Conservation (phyloP, 2,797 vertebrate species). For the Avahi laniger region DNA sequence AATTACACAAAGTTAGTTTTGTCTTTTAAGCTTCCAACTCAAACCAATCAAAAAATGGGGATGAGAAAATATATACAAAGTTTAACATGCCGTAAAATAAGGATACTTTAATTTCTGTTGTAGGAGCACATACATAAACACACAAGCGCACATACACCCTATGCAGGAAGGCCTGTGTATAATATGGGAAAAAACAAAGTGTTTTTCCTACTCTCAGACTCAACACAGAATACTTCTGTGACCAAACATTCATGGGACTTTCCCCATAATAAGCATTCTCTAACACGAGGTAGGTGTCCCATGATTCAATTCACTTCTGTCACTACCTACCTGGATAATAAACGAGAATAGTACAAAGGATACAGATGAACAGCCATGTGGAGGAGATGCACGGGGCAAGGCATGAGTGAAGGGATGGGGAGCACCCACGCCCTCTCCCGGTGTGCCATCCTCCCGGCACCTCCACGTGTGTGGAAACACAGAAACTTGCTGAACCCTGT, state of each 20-base stretch:
- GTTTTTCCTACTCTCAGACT: neutral
- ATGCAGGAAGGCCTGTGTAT: neutral
- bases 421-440: neutral
- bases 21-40: neutral
- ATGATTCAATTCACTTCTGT: neutral
- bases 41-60: neutral
- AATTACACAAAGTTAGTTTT: neutral
- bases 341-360: neutral
- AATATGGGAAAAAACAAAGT: neutral
- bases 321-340: too few relatives aligned
- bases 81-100: neutral
- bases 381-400: neutral
- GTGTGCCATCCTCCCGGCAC: rapidly evolving
- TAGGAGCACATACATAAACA: neutral
- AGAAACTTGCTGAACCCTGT: neutral
- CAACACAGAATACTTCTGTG: neutral
- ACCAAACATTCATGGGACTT: neutral
- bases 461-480: too few relatives aligned
- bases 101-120: neutral
- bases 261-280: neutral
- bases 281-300: rapidly evolving
- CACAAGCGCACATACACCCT: neutral
- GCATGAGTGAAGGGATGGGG: neutral
- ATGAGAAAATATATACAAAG: neutral
- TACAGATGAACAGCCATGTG: neutral